Evolutionary conservation across 2,113 vertebrate species (phyloP).

Genomic region (Rousettus leschenaultii): DNA sequence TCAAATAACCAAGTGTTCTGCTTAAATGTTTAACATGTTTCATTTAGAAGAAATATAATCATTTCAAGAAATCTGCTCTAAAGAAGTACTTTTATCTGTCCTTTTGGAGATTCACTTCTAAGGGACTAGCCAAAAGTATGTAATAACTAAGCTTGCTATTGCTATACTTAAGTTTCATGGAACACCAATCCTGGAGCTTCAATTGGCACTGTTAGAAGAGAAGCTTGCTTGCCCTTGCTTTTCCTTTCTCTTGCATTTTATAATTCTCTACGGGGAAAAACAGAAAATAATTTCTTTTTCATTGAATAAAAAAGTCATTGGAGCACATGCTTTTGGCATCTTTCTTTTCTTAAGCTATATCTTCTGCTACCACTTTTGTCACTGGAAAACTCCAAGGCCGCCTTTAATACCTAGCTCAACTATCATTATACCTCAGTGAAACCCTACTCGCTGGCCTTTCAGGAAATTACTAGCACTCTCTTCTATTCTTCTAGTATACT

Average conservation of each 20-base stretch:
- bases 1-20: conserved; percentile 22
- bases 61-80: conserved; percentile 34
- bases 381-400: neutral
- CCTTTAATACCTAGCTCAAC: neutral
- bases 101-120: conserved; percentile 3
- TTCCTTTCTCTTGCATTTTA: neutral
- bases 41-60: neutral
- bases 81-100: neutral
- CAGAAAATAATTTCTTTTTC: neutral
- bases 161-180: neutral
- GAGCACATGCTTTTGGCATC: neutral
- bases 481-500: neutral
- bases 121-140: neutral
- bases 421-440: neutral
- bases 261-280: neutral
- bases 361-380: neutral
- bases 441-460: neutral
- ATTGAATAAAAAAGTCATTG: neutral
- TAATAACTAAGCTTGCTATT: neutral
- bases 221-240: neutral
- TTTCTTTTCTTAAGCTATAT: neutral
- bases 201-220: neutral
- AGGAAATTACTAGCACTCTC: neutral
- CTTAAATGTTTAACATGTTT: conserved; percentile 27
- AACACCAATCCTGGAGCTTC: neutral